phyloP scores from a whole-genome alignment of 2,888 invertebrate species.

The Drosophila kuntzei region DNA sequence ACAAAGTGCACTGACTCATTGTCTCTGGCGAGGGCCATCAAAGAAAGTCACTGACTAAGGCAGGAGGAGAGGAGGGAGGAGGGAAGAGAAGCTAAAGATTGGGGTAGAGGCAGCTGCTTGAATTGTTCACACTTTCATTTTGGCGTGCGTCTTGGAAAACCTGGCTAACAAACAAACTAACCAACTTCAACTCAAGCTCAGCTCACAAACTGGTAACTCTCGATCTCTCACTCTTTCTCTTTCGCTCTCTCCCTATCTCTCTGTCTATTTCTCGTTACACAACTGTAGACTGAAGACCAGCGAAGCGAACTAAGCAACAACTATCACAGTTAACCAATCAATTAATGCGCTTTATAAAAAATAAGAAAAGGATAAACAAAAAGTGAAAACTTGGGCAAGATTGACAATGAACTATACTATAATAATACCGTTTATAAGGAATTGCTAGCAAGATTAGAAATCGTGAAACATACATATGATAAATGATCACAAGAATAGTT shows the following conservation, averaged over 20 bases:
- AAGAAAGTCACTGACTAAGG: constrained; percentile 54
- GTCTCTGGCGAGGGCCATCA: constrained; percentile 44
- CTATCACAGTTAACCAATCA: constrained; percentile 67
- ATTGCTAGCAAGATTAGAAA: constrained; percentile 16
- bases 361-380: constrained; percentile 23
- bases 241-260: neutral
- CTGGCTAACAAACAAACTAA: constrained; percentile 51
- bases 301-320: constrained; percentile 59
- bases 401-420: constrained; percentile 68
- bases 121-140: constrained; percentile 78
- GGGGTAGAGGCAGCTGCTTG: constrained; percentile 36
- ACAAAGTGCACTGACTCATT: constrained; percentile 75
- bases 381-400: constrained; percentile 53
- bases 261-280: constrained; percentile 46
- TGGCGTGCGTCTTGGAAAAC: constrained; percentile 61
- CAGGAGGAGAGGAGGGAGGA: neutral
- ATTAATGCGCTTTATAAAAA: constrained; percentile 68
- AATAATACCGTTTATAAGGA: constrained; percentile 34
- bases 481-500: neutral
- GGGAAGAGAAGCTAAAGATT: neutral
- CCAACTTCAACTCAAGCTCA: constrained; percentile 26
- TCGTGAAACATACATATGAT: constrained; percentile 3
- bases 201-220: constrained; percentile 49
- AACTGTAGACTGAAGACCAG: constrained; percentile 44
- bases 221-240: constrained; percentile 13